Conservation (phyloP, 1,140 invertebrate genomes). For the Trichogramma pretiosum region DNA sequence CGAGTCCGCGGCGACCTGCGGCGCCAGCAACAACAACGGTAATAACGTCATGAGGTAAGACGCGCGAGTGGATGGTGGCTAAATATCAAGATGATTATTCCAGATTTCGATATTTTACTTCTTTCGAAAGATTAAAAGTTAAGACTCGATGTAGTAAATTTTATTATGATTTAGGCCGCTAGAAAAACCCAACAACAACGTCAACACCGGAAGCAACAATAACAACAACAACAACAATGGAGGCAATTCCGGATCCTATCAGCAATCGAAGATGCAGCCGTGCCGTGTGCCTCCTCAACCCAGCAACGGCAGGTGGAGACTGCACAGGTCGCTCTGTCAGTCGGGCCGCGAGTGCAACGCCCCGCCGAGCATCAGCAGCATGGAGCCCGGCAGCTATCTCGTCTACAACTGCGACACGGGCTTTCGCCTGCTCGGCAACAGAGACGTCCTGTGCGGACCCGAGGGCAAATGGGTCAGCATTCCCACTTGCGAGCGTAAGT, state of each 20-base stretch:
- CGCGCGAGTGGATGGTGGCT: background rate
- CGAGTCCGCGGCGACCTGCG: too few species aligned
- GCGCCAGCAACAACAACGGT: too few species aligned
- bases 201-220: background rate
- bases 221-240: background rate
- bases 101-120: too few species aligned
- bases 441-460: constrained; percentile 28
- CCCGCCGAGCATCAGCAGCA: background rate
- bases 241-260: background rate
- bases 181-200: too few species aligned
- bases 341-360: constrained; percentile 21
- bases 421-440: constrained; percentile 22
- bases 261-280: background rate
- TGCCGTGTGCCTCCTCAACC: constrained; percentile 31
- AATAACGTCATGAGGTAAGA: too few species aligned
- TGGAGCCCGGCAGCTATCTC: constrained; percentile 28
- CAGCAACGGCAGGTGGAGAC: constrained; percentile 28
- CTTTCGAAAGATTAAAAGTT: too few species aligned
- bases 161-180: too few species aligned
- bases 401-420: constrained; percentile 33
- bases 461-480: constrained; percentile 30
- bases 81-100: background rate
- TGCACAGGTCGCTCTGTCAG: constrained; percentile 27
- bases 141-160: too few species aligned
- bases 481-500: constrained; percentile 31